Percentiles rank a stretch among this genome's conserved stretches.
Evolutionary conservation across 2,888 invertebrate species (phyloP).

Genomic region (Alviniconcha strummeri): DNA sequence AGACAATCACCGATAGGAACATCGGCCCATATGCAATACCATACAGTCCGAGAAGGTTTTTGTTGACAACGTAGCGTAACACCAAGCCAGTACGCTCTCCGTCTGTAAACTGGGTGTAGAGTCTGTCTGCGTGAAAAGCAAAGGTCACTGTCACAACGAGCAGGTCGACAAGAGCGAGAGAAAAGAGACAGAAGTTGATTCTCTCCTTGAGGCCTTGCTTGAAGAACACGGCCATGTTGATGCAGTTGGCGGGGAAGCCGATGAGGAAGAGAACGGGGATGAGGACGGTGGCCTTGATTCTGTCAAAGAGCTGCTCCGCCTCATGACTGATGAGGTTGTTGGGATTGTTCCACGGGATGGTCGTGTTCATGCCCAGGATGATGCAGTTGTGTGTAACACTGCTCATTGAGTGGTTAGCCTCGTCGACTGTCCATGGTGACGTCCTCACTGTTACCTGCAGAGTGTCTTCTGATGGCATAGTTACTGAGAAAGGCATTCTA

Average conservation of each 20-base stretch:
- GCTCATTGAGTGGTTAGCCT: too few relatives aligned
- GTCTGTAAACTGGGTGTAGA: not conserved
- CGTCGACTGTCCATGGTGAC: not conserved
- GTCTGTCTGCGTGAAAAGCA: not conserved
- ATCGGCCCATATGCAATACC: not conserved
- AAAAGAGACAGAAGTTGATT: constrained; percentile 16
- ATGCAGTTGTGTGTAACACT: too few relatives aligned
- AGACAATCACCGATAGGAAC: constrained; percentile 2
- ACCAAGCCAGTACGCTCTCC: not conserved
- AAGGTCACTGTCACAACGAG: not conserved
- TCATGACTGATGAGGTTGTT: not conserved
- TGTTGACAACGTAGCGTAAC: not conserved
- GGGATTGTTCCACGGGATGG: not conserved
- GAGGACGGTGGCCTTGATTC: not conserved
- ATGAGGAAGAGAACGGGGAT: constrained; percentile 1
- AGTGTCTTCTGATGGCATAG: not conserved
- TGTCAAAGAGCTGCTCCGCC: not conserved
- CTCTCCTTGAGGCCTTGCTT: constrained; percentile 18
- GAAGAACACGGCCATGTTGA: constrained; percentile 24
- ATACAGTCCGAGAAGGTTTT: constrained; percentile 11
- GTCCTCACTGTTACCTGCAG: not conserved
- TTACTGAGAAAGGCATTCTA: not conserved
- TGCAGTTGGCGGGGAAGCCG: not conserved
- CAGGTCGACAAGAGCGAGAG: not conserved
- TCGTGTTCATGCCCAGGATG: not conserved